phyloP scores from a whole-genome alignment of 2,113 vertebrate species.

The Manacus vitellinus region DNA sequence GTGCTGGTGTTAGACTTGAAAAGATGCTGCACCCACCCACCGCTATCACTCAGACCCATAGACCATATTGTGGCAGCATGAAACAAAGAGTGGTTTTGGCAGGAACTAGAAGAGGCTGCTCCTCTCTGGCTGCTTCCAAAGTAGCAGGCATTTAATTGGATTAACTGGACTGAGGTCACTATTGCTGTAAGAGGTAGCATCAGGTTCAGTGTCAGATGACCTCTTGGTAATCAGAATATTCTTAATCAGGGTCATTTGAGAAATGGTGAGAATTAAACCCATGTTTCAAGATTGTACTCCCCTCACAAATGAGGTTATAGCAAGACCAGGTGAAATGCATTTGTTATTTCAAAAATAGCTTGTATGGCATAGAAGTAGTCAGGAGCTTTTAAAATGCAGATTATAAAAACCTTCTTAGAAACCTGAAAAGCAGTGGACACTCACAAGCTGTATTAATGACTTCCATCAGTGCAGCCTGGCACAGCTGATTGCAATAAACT shows the following conservation, averaged over 20 bases:
- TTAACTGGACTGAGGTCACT: neutral
- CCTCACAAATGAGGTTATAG: neutral
- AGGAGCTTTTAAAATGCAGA: neutral
- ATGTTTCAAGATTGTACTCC: neutral
- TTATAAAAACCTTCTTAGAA: neutral
- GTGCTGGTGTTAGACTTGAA: constrained; percentile 28
- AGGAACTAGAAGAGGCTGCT: neutral
- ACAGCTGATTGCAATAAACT: neutral
- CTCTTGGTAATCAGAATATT: neutral
- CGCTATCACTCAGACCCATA: neutral
- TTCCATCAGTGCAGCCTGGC: neutral
- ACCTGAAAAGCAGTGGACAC: neutral
- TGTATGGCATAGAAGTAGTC: neutral
- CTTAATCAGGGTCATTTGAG: neutral
- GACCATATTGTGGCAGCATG: neutral
- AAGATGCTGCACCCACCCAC: neutral
- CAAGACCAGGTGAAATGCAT: neutral
- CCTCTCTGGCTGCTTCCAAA: neutral
- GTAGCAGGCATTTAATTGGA: neutral
- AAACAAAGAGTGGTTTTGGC: neutral
- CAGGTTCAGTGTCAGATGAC: neutral
- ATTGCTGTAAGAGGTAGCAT: neutral
- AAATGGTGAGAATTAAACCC: neutral
- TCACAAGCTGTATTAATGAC: neutral
- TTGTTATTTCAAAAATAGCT: neutral